Evolutionary conservation across 2,888 invertebrate species (phyloP), one percentile per base, ranked within the genome.

Genomic region (Proisotoma minuta): DNA sequence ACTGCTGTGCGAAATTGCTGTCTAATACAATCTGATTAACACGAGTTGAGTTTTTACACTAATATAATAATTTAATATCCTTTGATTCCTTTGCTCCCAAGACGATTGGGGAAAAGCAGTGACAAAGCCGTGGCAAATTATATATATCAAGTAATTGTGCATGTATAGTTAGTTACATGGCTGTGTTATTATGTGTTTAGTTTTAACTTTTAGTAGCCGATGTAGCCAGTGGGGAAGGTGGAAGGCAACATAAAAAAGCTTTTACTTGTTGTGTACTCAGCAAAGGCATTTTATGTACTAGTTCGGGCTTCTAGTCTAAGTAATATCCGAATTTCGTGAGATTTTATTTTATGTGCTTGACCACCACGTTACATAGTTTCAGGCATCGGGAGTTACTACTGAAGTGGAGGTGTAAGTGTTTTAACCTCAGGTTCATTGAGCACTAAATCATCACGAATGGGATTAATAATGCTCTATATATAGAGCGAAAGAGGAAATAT

Each of bases 361-460:
- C 56, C 56, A 56, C 56, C 24, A 34, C 34, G 8, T n/a, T n/a
- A n/a, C 8, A 34, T 8, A 34, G 8, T 34, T 34, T 15, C 34
- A 34, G 34, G 34, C n/a, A 15, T 15, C 34, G 34, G n/a, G n/a
- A 43, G 43, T 43, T 43, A 5, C 15, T 15, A 10, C 34, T 43
- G 18, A 43, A 43, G 18, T 27, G 22, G 22, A 43, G 56, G 56
- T 56, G 56, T 56, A 56, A 56, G 56, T 56, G 56, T 56, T 40
- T 56, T 56, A 56, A 56, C 56, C 56, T 47, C 39, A 47, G 56
- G 56, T 56, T 56, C 56, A 56, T 56, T 56, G 43, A n/a, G 56
- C 56, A 56, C 43, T 56, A 56, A 56, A 56, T 56, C 56, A 56
- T 56, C 43, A 26, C 24, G 56, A 56, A 56, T 56, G 40, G 56